Evolutionary conservation across 2,113 vertebrate genomes (phyloP).

Genomic region (Anguilla japonica): DNA sequence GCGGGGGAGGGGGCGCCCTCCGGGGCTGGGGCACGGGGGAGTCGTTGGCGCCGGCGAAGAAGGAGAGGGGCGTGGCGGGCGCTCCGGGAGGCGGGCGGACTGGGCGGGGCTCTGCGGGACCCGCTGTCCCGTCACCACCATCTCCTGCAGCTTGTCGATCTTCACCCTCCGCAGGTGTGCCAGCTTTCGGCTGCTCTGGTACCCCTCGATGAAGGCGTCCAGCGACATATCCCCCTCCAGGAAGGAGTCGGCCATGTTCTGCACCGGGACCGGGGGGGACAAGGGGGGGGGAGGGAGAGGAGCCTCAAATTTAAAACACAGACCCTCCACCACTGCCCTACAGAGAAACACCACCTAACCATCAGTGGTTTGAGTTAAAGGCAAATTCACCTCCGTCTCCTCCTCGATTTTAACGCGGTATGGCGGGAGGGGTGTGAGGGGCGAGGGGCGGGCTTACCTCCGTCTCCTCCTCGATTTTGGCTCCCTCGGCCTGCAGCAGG

Average conservation of each 20-base stretch:
- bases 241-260: slow-evolving; percentile 97
- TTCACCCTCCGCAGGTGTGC: slow-evolving; percentile 91
- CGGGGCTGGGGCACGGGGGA: slow-evolving; percentile 72
- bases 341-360: neutral
- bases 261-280: slow-evolving; percentile 34
- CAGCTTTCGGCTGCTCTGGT: slow-evolving; percentile 87
- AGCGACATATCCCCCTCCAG: slow-evolving; percentile 84
- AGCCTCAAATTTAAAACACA: neutral
- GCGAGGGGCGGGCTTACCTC: slow-evolving; percentile 74
- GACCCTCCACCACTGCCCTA: neutral
- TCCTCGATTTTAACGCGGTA: too few relatives aligned
- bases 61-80: slow-evolving; percentile 48
- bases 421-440: too few relatives aligned
- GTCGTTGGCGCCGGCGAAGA: slow-evolving; percentile 54
- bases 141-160: slow-evolving; percentile 95
- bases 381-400: too few relatives aligned
- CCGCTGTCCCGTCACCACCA: slow-evolving; percentile 86
- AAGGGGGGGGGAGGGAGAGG: slow-evolving; percentile 22
- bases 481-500: slow-evolving; percentile 90
- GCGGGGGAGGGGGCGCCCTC: slow-evolving; percentile 78
- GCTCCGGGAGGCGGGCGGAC: slow-evolving; percentile 57
- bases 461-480: slow-evolving; percentile 96
- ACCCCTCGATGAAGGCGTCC: slow-evolving; percentile 86
- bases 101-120: slow-evolving; percentile 57
- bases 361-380: too few relatives aligned